phyloP scores from a whole-genome alignment of 1,140 invertebrate species.

The Tigriopus japonicus region DNA sequence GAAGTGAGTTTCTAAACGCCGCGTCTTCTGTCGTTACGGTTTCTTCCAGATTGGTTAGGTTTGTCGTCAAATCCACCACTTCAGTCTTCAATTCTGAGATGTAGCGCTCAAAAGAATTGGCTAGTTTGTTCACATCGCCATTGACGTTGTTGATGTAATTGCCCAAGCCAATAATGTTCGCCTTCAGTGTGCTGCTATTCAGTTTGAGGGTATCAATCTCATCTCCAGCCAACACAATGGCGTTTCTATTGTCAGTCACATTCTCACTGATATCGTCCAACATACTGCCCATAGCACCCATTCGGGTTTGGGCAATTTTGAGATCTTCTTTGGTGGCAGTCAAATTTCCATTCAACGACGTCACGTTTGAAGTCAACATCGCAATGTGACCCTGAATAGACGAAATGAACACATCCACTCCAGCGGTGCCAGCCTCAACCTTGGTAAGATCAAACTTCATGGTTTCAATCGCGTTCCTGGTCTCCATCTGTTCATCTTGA shows the following conservation, averaged over 20 bases:
- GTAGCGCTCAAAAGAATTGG: too few relatives aligned
- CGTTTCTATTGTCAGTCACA: background rate
- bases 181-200: background rate
- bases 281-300: background rate
- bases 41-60: too few relatives aligned
- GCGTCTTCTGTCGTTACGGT: background rate
- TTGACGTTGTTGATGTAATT: conserved; percentile 10
- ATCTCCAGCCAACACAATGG: background rate
- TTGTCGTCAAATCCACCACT: too few relatives aligned
- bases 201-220: background rate
- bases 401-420: background rate
- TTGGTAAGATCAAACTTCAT: background rate
- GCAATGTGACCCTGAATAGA: background rate
- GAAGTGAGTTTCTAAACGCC: background rate
- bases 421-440: background rate
- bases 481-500: background rate
- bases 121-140: background rate
- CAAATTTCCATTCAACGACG: background rate
- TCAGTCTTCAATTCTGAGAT: too few relatives aligned
- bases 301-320: background rate
- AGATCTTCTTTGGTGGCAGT: background rate
- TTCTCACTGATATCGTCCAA: background rate
- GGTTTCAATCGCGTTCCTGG: background rate
- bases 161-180: conserved; percentile 5
- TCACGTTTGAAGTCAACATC: background rate